Conservation (phyloP, 2,113 vertebrate species). For the Megaceryle torquata region DNA sequence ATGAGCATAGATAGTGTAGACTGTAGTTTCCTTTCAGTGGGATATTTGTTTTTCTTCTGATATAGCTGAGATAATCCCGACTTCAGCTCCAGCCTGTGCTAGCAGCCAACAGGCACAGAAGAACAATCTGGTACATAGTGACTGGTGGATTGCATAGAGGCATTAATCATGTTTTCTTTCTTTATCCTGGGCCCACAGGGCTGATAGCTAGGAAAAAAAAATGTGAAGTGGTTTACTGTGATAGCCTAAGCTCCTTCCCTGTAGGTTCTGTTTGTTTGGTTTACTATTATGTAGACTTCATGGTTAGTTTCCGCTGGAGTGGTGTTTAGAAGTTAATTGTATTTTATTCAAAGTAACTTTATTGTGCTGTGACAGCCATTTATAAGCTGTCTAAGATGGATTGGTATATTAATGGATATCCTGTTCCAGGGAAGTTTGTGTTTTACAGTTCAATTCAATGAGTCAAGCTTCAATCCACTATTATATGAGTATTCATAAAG, state of each 20-base stretch:
- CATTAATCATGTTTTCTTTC: not conserved
- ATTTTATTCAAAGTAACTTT: not conserved
- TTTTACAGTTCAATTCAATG: not conserved
- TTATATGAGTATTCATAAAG: not conserved
- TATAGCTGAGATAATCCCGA: not conserved
- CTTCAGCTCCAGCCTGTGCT: not conserved
- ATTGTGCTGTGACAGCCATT: not conserved
- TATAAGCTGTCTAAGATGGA: not conserved
- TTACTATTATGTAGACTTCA: not conserved
- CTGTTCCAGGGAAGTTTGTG: not conserved
- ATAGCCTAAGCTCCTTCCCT: not conserved
- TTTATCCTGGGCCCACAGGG: not conserved
- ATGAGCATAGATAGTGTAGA: not conserved
- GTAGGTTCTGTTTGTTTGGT: not conserved
- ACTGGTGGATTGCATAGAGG: not conserved
- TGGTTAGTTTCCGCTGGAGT: not conserved
- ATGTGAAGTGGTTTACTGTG: not conserved
- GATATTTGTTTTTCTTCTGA: not conserved
- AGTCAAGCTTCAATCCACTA: not conserved
- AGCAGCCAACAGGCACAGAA: not conserved
- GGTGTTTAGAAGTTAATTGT: not conserved
- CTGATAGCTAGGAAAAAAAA: not conserved
- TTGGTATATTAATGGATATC: not conserved
- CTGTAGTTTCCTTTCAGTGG: not conserved
- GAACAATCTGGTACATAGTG: not conserved